Evolutionary conservation across 2,888 invertebrate species (phyloP), one percentile per base, ranked within the genome.

Genomic region (Drosophila tanythrix): DNA sequence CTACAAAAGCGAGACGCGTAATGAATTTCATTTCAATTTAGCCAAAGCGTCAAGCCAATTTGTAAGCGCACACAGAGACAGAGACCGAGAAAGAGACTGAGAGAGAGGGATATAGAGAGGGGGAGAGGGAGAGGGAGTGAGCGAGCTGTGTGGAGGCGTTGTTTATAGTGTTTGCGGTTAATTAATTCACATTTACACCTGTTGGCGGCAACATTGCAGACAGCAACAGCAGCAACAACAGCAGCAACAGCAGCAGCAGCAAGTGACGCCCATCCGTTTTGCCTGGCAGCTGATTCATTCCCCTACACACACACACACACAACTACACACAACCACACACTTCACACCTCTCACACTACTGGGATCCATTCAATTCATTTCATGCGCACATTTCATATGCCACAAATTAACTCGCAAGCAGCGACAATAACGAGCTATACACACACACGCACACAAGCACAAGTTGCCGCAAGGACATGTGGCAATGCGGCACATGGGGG

Each of bases 141-240:
- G 50, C 43, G 48, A 33, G 40, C 2, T 36, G n/a, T 18, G 70
- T 46, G 43, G 58, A 87, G 85, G 85, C 73, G 90, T 84, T 91
- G 90, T 89, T 91, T 92, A 91, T 91, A 92, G 88, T 89, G 79
- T 91, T 91, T 91, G 88, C 84, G 92, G 92, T 93, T 92, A 93
- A 92, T 92, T 92, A 93, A 92, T 92, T 92, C 89, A 85, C 91
- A 89, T 91, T 92, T 91, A 92, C 91, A 92, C 93, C 92, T 92
- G 92, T 92, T 90, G 81, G 74, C 70, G 73, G 81, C 79, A 35
- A 36, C 76, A 62, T 21, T 61, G 63, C 78, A 82, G 71, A 76
- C 74, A 64, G 63, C 74, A 61, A n/a, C 71, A 60, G 13, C 70
- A 64, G 18, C 55, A 53, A 1, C 53, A 56, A 52, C 64, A 48